Base-by-base conservation (phyloP, 1,140 invertebrate species). In the Solen grandis region DNA sequence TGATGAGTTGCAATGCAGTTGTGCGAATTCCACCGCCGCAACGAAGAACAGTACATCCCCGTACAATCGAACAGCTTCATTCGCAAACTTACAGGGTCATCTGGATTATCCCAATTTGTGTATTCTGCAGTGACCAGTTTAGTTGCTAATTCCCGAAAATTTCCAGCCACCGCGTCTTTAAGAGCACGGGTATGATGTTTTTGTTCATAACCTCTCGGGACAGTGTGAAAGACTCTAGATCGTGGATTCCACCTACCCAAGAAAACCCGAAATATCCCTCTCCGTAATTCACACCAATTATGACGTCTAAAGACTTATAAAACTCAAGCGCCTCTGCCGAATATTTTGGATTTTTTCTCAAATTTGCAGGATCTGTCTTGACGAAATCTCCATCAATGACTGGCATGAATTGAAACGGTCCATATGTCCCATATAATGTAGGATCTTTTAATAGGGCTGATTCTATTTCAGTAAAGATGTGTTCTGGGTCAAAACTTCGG, bases 1-100 rank as follows among this genome's bases (percentile, higher is more conserved):
- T 16, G 59, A 22, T 25, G 46, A 10, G 5, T 72, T 31, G 57
- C 41, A 46, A 46, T 83, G 84, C 0, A 66, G 46, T 19, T 59
- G 29, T 0, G 66, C 81, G 4, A 65, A 68, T 16, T 69, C 29
- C 2, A 74, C 41, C 2, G 78, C 69, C 3, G 73, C 81, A 0
- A 60, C 57, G 14, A 75, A 78, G 22, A 85, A 81, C 16, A 52
- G 33, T 22, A 55, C 70, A 38, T 85, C 84, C 31, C 72, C 66
- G 13, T 62, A 57, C 46, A 85, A 46, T 33, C 80, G 59, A 10
- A 57, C 19, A 27, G 78, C 35, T 46, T 62, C 55, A 0, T 70
- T n/a, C 84, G 0, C 41, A 36, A 1, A 59, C 59, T 36, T 63
- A 69, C 33, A 79, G n/a, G 35, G 59, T 81, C 22, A 74, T 82